Evolutionary conservation across 2,797 vertebrate genomes (phyloP).

Genomic region (Decapterus maruadsi): DNA sequence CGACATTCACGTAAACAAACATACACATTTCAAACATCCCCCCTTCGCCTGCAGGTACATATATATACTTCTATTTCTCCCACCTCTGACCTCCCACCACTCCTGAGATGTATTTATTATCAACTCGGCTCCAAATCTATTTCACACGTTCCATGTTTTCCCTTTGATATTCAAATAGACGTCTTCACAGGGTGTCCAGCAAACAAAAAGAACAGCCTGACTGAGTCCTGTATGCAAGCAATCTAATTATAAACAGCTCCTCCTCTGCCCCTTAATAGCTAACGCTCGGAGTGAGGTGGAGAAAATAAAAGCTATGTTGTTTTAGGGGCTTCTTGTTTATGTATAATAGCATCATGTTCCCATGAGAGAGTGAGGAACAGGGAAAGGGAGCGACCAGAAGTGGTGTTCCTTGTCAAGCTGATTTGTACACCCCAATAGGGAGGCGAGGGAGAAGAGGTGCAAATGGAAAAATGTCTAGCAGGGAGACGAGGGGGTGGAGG

Average conservation of each 20-base stretch:
- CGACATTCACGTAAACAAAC: conserved; percentile 54
- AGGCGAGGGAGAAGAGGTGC: conserved; percentile 74
- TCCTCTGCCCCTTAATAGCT: conserved; percentile 38
- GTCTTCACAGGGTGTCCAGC: conserved; percentile 48
- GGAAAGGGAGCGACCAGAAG: conserved; percentile 53
- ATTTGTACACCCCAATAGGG: conserved; percentile 63
- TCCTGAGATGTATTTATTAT: conserved; percentile 60
- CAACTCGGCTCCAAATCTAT: conserved; percentile 58
- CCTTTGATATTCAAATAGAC: conserved; percentile 78
- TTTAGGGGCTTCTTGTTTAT: conserved; percentile 62
- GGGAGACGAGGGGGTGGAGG: conserved; percentile 65
- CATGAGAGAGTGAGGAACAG: conserved; percentile 28
- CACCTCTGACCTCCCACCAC: conserved; percentile 54
- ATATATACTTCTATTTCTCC: conserved; percentile 33
- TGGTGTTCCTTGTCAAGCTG: conserved; percentile 77
- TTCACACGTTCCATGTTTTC: conserved; percentile 65
- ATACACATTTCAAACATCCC: conserved; percentile 20
- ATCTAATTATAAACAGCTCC: conserved; percentile 55
- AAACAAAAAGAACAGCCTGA: conserved; percentile 59
- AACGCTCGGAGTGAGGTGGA: conserved; percentile 24
- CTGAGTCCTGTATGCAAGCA: conserved; percentile 28
- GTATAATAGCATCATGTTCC: conserved; percentile 65
- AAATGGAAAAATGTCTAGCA: conserved; percentile 85
- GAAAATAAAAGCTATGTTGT: conserved; percentile 29
- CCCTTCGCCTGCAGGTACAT: conserved; percentile 26